Evolutionary conservation across 2,797 vertebrate species (phyloP).

Genomic region (Vireo griseus): DNA sequence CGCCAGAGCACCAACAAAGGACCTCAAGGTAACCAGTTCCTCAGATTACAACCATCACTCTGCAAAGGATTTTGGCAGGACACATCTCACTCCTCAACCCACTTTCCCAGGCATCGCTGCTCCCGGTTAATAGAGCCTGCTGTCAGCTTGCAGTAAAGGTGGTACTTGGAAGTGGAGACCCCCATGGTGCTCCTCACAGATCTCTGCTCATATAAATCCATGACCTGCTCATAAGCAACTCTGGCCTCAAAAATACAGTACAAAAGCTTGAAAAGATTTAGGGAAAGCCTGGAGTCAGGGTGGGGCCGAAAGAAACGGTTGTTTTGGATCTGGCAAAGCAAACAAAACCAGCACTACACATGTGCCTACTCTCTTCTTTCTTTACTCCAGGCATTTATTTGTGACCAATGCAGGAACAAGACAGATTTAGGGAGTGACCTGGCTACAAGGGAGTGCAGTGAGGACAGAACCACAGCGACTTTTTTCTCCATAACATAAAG

Average conservation of each 20-base stretch:
- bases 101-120: fast-evolving
- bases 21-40: background rate
- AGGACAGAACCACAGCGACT: background rate
- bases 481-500: background rate
- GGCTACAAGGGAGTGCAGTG: background rate
- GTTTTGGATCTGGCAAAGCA: background rate
- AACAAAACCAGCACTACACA: background rate
- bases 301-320: background rate
- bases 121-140: background rate
- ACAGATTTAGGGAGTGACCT: background rate
- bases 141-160: background rate
- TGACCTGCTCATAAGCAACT: background rate
- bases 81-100: background rate
- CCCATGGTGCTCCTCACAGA: fast-evolving
- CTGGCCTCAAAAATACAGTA: background rate
- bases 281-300: background rate
- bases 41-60: background rate
- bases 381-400: background rate
- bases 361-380: background rate
- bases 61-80: background rate
- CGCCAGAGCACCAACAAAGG: background rate
- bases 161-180: background rate
- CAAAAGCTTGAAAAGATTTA: background rate
- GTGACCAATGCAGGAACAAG: background rate
- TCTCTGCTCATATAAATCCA: background rate